Evolutionary conservation across 2,888 invertebrate species (phyloP).

Genomic region (Drosophila prostipennis): DNA sequence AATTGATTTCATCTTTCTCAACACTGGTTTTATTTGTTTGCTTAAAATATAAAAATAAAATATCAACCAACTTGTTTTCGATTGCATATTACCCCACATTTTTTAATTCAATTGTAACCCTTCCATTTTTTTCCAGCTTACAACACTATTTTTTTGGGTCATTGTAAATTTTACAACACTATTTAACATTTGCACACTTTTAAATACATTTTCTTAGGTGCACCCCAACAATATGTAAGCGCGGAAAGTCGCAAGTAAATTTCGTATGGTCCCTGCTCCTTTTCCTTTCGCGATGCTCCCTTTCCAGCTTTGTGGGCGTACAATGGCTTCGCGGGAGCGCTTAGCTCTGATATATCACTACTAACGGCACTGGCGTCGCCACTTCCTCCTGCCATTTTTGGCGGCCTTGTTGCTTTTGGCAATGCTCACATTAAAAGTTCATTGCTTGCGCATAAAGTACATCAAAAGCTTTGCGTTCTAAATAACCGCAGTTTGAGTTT

Average conservation of each 20-base stretch:
- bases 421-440: constrained; percentile 74
- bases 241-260: constrained; percentile 24
- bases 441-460: constrained; percentile 78
- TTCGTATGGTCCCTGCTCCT: constrained; percentile 17
- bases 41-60: no score
- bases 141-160: neutral
- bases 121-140: no score
- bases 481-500: constrained; percentile 77
- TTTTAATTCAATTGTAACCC: no score
- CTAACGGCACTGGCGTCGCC: constrained; percentile 28
- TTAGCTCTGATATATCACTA: constrained; percentile 75
- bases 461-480: constrained; percentile 74
- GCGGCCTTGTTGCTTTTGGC: constrained; percentile 57
- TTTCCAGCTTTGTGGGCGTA: constrained; percentile 40
- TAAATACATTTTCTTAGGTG: neutral
- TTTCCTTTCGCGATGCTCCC: neutral
- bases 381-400: constrained; percentile 36
- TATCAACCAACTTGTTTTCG: no score
- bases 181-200: neutral
- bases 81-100: no score
- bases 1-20: no score
- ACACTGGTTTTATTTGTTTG: no score
- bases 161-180: neutral
- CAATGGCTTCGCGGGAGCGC: constrained; percentile 54
- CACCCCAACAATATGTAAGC: constrained; percentile 9